These are phyloP conservation scores for Eueides isabella DNA, from an alignment of 1,140 invertebrate genomes.

Conservation along the genomic window DNA sequence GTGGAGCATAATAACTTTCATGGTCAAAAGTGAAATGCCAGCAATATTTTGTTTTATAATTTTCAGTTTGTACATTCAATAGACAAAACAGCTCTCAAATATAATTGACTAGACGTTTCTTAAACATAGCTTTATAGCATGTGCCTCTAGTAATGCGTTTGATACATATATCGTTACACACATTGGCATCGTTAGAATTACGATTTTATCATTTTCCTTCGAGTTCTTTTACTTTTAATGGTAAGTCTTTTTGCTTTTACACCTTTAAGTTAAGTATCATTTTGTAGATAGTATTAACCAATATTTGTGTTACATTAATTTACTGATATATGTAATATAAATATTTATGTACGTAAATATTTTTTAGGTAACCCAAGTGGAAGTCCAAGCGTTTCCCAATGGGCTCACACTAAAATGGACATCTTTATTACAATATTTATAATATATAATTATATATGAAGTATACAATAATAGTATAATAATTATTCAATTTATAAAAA, in stretches of 20 bases:
- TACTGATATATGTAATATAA: conserved; percentile 48
- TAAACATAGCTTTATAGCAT: conserved; percentile 40
- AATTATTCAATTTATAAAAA: conserved; percentile 45
- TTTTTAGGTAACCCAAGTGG: conserved; percentile 82
- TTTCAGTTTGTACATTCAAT: neutral
- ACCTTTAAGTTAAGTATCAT: conserved; percentile 52
- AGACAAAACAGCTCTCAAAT: neutral
- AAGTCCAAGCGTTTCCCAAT: conserved; percentile 72
- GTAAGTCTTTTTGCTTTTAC: conserved; percentile 70
- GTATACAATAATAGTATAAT: conserved; percentile 47
- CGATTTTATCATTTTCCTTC: conserved; percentile 56
- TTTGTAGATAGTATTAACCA: conserved; percentile 41
- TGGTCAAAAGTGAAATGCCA: neutral
- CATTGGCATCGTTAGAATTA: conserved; percentile 9
- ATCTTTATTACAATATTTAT: conserved; percentile 61
- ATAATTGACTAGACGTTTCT: neutral
- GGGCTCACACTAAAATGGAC: conserved; percentile 71
- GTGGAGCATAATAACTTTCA: neutral
- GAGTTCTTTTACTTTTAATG: conserved; percentile 70
- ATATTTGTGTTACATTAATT: conserved; percentile 26
- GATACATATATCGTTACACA: neutral
- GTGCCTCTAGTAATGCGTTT: conserved; percentile 19
- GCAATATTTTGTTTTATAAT: neutral
- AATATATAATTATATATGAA: conserved; percentile 63
- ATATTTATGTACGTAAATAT: conserved; percentile 72